phyloP scores from a whole-genome alignment of 92 coral and sea anemone genomes.

The Hydrozoanthus gracilis region DNA sequence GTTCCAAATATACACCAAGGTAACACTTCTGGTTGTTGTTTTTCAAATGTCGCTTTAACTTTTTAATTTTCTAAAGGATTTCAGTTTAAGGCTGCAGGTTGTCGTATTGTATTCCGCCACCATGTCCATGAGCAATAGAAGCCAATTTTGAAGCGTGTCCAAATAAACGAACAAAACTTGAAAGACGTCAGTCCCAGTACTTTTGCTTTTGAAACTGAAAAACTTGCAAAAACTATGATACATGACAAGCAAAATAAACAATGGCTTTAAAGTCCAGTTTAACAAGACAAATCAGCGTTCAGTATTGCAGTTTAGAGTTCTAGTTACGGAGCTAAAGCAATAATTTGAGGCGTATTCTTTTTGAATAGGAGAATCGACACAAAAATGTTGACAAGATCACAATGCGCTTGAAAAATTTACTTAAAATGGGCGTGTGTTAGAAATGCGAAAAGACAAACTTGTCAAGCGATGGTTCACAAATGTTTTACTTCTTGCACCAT shows the following conservation, averaged over 20 bases:
- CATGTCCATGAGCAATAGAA: constrained; percentile 16
- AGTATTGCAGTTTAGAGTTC: background rate
- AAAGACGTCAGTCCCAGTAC: background rate
- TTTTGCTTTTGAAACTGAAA: background rate
- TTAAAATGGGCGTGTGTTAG: background rate
- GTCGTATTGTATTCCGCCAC: constrained; percentile 10
- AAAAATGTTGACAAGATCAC: constrained; percentile 8
- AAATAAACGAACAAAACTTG: constrained; percentile 1
- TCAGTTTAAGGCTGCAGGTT: constrained; percentile 6
- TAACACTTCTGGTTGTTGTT: background rate
- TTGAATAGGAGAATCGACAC: constrained; percentile 29
- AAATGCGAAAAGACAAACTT: background rate
- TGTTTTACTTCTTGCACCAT: background rate
- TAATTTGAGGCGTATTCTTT: background rate
- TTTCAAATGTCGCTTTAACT: background rate
- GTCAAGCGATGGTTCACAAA: background rate
- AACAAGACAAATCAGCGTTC: constrained; percentile 7
- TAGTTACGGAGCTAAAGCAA: constrained; percentile 6
- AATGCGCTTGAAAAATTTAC: background rate
- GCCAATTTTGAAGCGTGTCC: constrained; percentile 13
- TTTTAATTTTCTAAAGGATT: background rate
- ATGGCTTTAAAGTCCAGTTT: background rate
- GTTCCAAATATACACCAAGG: background rate
- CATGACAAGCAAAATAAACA: background rate
- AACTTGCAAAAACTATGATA: background rate